A percentile compares a stretch with the other conserved stretches of the same genome.
Evolutionary conservation across 2,888 invertebrate genomes (phyloP).

Genomic region (Cynaeus angustus): DNA sequence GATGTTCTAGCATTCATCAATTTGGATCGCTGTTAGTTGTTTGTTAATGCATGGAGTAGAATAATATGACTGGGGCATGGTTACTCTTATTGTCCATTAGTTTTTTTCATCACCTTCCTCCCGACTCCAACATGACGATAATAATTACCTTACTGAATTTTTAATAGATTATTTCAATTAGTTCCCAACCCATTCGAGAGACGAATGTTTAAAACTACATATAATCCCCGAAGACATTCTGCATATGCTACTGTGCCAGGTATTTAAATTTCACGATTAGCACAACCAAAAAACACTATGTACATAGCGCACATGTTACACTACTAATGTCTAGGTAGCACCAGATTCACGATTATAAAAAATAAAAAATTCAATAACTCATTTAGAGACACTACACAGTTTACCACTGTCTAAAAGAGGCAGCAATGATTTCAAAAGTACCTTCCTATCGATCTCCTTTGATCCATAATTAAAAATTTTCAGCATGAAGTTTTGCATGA

Average conservation of each 20-base stretch:
- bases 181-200: conserved; percentile 72
- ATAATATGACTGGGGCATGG: conserved; percentile 36
- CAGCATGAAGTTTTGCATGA: conserved; percentile 32
- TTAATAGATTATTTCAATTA: conserved; percentile 67
- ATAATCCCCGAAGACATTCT: conserved; percentile 71
- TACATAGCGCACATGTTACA: conserved; percentile 34
- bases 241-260: conserved; percentile 71
- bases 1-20: conserved; percentile 35
- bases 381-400: too few species aligned
- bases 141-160: conserved; percentile 52
- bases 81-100: conserved; percentile 28
- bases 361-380: too few species aligned
- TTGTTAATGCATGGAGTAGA: conserved; percentile 38
- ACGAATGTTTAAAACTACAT: conserved; percentile 70
- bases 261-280: conserved; percentile 49
- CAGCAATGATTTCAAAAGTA: not conserved
- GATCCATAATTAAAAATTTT: conserved; percentile 4
- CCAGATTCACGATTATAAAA: not conserved
- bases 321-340: conserved; percentile 6
- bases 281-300: conserved; percentile 34
- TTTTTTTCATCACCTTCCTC: conserved; percentile 69
- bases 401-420: too few species aligned
- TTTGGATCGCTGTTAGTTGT: conserved; percentile 28
- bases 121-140: conserved; percentile 53
- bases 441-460: not conserved